Conservation (phyloP, 2,888 invertebrate genomes). For the Julus scanicus region DNA sequence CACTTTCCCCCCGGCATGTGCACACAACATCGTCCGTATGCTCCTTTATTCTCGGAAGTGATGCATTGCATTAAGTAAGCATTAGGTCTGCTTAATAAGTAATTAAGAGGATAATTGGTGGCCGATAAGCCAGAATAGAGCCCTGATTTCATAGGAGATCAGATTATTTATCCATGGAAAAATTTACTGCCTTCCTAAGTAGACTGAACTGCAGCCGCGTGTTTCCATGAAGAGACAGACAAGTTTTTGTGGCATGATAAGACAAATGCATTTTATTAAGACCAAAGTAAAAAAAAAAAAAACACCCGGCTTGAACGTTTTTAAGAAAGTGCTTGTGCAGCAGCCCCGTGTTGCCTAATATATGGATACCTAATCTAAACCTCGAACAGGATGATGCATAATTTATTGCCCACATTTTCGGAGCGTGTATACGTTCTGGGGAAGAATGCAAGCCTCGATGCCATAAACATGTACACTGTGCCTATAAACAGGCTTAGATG, state of each 20-base stretch:
- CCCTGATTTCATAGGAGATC: slow-evolving; percentile 8
- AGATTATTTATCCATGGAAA: neutral
- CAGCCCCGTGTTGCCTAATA: slow-evolving; percentile 38
- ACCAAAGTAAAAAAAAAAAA: neutral
- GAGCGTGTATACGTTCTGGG: neutral
- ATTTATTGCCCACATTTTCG: slow-evolving; percentile 32
- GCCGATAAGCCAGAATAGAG: neutral
- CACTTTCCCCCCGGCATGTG: no score
- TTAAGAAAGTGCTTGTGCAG: slow-evolving; percentile 13
- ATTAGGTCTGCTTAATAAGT: slow-evolving; percentile 39
- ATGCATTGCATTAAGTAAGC: slow-evolving; percentile 21
- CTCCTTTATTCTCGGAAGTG: neutral
- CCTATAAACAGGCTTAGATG: neutral
- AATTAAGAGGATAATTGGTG: slow-evolving; percentile 36
- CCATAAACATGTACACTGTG: neutral
- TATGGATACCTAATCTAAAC: slow-evolving; percentile 42
- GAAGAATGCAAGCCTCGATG: slow-evolving; percentile 19
- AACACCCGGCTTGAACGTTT: neutral
- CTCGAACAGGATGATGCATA: slow-evolving; percentile 42
- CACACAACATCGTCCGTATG: neutral
- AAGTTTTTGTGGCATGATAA: slow-evolving; percentile 32
- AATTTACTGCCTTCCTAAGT: neutral
- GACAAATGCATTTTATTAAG: slow-evolving; percentile 42
- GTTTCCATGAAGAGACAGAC: slow-evolving; percentile 1
- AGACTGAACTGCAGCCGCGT: neutral